Conservation (phyloP, 2,113 vertebrate species). For the Bos indicus region DNA sequence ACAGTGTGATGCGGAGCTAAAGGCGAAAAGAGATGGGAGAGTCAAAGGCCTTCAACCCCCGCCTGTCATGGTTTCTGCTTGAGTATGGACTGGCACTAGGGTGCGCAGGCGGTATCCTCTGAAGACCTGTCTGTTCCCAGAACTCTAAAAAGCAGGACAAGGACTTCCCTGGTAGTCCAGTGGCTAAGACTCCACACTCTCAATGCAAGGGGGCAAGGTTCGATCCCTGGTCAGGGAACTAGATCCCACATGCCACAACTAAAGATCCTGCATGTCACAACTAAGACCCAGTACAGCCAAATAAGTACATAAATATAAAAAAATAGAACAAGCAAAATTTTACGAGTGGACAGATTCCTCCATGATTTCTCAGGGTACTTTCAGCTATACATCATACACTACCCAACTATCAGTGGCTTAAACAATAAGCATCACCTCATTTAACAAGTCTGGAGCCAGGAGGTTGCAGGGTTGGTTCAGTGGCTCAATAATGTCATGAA, state of each 20-base stretch:
- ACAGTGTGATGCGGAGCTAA: neutral
- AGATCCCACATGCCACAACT: neutral
- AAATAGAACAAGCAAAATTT: neutral
- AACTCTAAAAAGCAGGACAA: neutral
- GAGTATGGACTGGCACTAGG: neutral
- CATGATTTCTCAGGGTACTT: neutral
- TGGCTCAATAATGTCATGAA: neutral
- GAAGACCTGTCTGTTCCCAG: neutral
- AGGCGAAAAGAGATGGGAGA: neutral
- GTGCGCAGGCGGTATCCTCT: fast-evolving
- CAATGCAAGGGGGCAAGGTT: neutral
- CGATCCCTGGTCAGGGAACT: neutral
- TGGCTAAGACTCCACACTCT: neutral
- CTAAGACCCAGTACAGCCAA: neutral
- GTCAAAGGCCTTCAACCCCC: neutral
- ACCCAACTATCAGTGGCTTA: neutral
- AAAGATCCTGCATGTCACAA: neutral
- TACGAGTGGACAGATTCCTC: neutral
- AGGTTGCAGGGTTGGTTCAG: neutral
- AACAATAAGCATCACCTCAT: neutral
- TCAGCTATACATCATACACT: neutral
- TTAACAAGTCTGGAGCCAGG: neutral
- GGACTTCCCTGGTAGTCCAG: neutral
- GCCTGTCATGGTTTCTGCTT: neutral
- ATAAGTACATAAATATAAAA: neutral